Conservation (phyloP, 2,113 vertebrate species). For the Glaucomys volans region DNA sequence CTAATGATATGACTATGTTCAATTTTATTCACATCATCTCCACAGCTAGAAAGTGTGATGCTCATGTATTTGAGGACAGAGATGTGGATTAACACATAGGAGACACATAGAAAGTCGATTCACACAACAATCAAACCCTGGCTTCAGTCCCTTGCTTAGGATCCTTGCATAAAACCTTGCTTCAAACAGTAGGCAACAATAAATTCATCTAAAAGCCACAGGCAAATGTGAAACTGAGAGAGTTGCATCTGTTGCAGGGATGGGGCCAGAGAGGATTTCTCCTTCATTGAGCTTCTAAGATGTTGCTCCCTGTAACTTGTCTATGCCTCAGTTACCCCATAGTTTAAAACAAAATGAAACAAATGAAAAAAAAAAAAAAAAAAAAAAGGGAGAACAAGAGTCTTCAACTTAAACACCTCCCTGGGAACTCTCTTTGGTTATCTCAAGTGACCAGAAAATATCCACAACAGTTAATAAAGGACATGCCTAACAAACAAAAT, state of each 20-base stretch:
- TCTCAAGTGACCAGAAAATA: slow-evolving; percentile 8
- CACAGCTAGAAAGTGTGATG: neutral
- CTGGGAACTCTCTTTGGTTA: neutral
- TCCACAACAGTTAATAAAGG: neutral
- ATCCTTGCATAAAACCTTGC: neutral
- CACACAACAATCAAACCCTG: neutral
- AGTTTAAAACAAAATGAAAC: neutral
- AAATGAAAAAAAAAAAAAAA: neutral
- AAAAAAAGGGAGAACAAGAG: neutral
- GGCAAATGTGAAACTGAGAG: neutral
- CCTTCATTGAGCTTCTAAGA: neutral
- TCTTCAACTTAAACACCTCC: neutral
- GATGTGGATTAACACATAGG: neutral
- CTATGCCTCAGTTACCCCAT: neutral
- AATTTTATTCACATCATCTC: neutral
- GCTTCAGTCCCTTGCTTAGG: no score
- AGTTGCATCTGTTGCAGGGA: fast-evolving
- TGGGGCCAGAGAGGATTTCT: neutral
- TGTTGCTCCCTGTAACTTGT: neutral
- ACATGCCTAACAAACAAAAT: neutral
- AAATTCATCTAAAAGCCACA: neutral
- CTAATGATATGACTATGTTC: neutral
- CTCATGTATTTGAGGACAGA: no score
- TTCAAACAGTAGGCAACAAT: neutral
- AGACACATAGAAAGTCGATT: neutral